A percentile compares a stretch with the other conserved stretches of the same genome.
These are phyloP conservation scores for Falco columbarius DNA, from an alignment of 2,797 vertebrate genomes.

Conservation along the genomic window DNA sequence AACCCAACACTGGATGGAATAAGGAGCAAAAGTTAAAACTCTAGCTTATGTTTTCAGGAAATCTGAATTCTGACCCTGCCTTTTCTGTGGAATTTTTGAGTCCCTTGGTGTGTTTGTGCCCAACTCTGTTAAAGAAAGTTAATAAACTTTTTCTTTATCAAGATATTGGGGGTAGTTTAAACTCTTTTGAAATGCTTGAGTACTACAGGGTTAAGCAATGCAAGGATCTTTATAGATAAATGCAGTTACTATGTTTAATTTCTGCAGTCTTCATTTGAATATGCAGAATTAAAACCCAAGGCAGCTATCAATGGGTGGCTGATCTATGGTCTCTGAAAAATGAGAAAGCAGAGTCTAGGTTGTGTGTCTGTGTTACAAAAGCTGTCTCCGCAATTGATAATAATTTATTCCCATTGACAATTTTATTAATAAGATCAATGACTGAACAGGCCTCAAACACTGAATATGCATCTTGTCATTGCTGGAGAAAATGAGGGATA, in stretches of 20 bases:
- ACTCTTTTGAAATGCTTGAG: background rate
- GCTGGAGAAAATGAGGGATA: constrained; percentile 11
- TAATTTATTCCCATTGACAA: constrained; percentile 10
- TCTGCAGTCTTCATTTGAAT: background rate
- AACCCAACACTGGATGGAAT: background rate
- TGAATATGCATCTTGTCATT: background rate
- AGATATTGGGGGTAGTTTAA: background rate
- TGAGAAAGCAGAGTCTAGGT: background rate
- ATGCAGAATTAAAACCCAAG: background rate
- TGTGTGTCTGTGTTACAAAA: background rate
- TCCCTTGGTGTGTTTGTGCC: background rate
- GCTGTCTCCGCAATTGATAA: background rate
- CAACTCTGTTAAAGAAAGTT: background rate
- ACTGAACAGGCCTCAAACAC: background rate
- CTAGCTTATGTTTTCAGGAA: background rate
- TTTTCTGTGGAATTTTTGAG: background rate
- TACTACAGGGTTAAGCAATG: fast-evolving
- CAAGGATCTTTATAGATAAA: background rate
- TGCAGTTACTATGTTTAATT: background rate
- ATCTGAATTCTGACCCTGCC: background rate
- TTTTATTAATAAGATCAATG: constrained; percentile 54
- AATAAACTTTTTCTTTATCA: background rate
- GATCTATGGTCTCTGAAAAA: background rate
- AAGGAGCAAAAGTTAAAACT: background rate
- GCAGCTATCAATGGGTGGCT: background rate